A percentile compares a stretch with the other conserved stretches of the same genome.
Evolutionary conservation across 2,113 vertebrate species (phyloP).

Genomic region (Centropus bengalensis): DNA sequence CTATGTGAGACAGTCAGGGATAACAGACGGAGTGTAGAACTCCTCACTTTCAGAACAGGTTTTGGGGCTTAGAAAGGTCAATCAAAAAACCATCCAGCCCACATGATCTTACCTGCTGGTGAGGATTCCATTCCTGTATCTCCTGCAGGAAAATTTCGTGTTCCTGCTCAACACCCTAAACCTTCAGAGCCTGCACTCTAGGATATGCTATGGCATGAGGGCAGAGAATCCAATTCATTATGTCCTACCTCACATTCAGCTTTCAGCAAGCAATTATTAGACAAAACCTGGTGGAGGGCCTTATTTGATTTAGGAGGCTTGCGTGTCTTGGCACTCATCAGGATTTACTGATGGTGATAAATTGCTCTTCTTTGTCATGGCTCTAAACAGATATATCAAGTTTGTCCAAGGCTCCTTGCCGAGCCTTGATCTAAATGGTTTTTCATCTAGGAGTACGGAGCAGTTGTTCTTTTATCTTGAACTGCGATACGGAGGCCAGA

Average conservation of each 20-base stretch:
- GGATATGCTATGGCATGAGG: background rate
- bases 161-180: background rate
- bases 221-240: slow-evolving; percentile 48
- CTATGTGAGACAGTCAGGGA: background rate
- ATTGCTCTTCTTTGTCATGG: slow-evolving; percentile 28
- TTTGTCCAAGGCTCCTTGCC: background rate
- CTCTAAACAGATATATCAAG: slow-evolving; percentile 38
- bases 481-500: background rate
- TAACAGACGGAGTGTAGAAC: background rate
- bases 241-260: background rate
- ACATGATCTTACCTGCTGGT: background rate
- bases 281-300: slow-evolving; percentile 23
- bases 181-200: background rate
- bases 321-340: slow-evolving; percentile 46
- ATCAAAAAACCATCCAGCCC: background rate
- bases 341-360: slow-evolving; percentile 60
- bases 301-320: slow-evolving; percentile 57
- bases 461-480: slow-evolving; percentile 29
- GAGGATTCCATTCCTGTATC: background rate
- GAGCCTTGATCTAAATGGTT: slow-evolving; percentile 36
- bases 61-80: background rate
- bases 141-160: background rate
- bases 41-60: background rate
- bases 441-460: slow-evolving; percentile 2
- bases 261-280: slow-evolving; percentile 56